phyloP scores from a whole-genome alignment of 2,113 vertebrate genomes.

The Corydoras sp. region DNA sequence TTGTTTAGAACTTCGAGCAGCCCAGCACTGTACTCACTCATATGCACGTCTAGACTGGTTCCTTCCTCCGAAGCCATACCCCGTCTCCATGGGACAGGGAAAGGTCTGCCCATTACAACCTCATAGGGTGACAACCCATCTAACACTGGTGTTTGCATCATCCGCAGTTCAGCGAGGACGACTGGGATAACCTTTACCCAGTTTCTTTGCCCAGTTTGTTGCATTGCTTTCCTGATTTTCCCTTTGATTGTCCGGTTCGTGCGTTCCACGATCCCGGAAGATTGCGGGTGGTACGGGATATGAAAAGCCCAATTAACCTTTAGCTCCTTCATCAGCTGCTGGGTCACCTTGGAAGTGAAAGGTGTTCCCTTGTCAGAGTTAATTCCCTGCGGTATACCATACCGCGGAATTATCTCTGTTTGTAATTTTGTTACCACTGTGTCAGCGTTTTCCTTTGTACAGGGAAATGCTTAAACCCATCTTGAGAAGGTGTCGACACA shows the following conservation, averaged over 20 bases:
- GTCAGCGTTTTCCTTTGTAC: background rate
- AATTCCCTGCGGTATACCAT: background rate
- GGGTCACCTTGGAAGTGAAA: background rate
- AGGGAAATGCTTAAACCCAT: background rate
- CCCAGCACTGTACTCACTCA: too few species aligned
- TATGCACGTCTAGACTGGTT: too few species aligned
- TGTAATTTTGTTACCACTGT: background rate
- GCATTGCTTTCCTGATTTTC: background rate
- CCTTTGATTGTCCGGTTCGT: background rate
- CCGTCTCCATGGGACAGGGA: too few species aligned
- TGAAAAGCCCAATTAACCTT: background rate
- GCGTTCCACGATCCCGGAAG: background rate
- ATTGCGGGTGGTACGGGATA: background rate
- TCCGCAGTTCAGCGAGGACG: too few species aligned
- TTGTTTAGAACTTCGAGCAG: too few species aligned
- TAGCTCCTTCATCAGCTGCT: background rate
- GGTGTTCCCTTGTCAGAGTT: background rate
- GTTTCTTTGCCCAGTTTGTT: background rate
- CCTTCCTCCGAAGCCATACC: too few species aligned
- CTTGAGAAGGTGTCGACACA: background rate
- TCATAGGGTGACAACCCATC: too few species aligned
- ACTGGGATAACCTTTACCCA: too few species aligned
- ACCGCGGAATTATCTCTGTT: background rate
- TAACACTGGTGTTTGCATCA: too few species aligned
- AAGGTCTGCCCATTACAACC: too few species aligned